phyloP scores from a whole-genome alignment of 2,797 vertebrate genomes.

The Etheostoma perlongum region DNA sequence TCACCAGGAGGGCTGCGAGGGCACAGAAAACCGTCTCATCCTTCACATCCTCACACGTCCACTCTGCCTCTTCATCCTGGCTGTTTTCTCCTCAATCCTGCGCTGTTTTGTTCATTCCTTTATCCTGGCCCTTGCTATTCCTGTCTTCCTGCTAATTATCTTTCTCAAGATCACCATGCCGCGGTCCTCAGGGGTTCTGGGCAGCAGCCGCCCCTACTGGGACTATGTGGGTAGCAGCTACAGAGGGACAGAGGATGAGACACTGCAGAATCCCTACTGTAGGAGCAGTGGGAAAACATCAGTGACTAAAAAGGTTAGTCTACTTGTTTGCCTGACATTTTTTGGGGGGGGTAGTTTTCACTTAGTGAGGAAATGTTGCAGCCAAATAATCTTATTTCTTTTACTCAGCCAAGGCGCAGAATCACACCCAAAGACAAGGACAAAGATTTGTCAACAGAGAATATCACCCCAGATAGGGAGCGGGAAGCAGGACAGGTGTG shows the following conservation, averaged over 20 bases:
- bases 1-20: constrained; percentile 89
- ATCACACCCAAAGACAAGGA: constrained; percentile 70
- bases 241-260: constrained; percentile 74
- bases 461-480: constrained; percentile 71
- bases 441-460: constrained; percentile 72
- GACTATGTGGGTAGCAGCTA: constrained; percentile 86
- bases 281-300: constrained; percentile 70
- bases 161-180: constrained; percentile 90
- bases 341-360: not conserved
- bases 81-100: constrained; percentile 87
- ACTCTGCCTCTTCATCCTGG: constrained; percentile 88
- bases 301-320: constrained; percentile 67
- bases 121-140: constrained; percentile 88
- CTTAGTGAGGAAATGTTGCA: constrained; percentile 1
- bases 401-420: constrained; percentile 66
- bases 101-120: constrained; percentile 92
- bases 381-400: not conserved
- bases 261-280: constrained; percentile 76
- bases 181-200: constrained; percentile 84
- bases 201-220: constrained; percentile 84
- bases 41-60: constrained; percentile 91
- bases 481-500: constrained; percentile 84
- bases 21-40: constrained; percentile 91
- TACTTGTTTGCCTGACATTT: not conserved
- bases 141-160: constrained; percentile 88